Evolutionary conservation across 2,797 vertebrate genomes (phyloP).

Genomic region (Perodicticus potto): DNA sequence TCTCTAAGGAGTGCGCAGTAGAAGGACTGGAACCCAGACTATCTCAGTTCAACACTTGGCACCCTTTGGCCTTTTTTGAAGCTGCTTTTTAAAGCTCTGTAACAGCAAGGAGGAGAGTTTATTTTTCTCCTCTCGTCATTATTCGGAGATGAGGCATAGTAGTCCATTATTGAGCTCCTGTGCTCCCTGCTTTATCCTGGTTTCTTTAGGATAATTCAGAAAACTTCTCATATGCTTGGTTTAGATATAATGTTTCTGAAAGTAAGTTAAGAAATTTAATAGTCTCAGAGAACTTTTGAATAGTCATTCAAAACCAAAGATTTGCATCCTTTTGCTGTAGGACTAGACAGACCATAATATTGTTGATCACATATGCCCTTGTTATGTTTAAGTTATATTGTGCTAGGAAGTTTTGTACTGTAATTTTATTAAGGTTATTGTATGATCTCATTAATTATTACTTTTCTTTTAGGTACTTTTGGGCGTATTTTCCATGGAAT

Average conservation of each 20-base stretch:
- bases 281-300: constrained; percentile 14
- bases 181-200: not conserved
- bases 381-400: not conserved
- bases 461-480: constrained; percentile 94
- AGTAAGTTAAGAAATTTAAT: constrained; percentile 20
- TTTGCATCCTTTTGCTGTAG: not conserved
- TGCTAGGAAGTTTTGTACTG: not conserved
- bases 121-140: not conserved
- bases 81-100: not conserved
- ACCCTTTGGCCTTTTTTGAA: not conserved
- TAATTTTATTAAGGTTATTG: not conserved
- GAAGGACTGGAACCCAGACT: not conserved
- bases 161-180: too few species aligned
- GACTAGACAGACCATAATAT: not conserved
- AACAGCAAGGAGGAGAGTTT: not conserved
- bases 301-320: not conserved
- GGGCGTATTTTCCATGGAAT: constrained; percentile 98
- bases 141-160: not conserved
- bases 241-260: constrained; percentile 18
- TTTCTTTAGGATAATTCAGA: constrained; percentile 56
- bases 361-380: not conserved
- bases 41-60: not conserved
- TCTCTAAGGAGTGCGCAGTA: not conserved
- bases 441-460: constrained; percentile 65
- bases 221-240: constrained; percentile 19